These are phyloP conservation scores for Geopemphigus sp. DNA, from an alignment of 1,140 invertebrate genomes.

Conservation along the genomic window DNA sequence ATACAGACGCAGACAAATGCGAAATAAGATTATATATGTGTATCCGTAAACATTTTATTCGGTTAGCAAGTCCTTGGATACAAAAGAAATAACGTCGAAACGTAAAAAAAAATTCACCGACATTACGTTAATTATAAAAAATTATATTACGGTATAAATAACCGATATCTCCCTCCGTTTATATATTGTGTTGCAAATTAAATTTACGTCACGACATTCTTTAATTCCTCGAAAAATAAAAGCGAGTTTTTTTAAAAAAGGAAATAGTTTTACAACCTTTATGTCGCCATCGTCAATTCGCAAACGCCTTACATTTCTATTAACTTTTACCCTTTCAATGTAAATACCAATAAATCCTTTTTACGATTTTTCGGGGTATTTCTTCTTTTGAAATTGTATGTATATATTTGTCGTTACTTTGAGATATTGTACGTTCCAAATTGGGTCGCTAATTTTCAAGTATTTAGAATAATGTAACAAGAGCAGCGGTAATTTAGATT, in stretches of 20 bases:
- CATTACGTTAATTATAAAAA: no score
- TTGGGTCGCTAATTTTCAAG: neutral
- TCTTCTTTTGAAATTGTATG: neutral
- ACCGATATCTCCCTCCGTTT: no score
- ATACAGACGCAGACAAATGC: no score
- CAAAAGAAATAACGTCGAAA: no score
- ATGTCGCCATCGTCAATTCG: neutral
- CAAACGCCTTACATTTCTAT: neutral
- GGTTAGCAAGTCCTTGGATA: no score
- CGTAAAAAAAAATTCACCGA: no score
- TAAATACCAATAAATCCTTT: neutral
- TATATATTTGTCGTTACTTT: neutral
- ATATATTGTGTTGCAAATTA: no score
- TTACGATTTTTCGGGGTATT: neutral
- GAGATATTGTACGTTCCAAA: neutral
- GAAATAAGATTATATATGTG: no score
- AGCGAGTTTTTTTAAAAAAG: neutral
- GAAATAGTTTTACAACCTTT: neutral
- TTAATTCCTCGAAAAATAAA: no score
- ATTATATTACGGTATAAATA: no score
- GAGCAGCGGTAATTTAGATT: no score
- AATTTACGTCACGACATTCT: neutral
- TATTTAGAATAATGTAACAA: conserved; percentile 10
- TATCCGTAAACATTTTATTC: no score
- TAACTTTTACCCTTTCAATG: neutral